A percentile compares a stretch with the other conserved stretches of the same genome.
Evolutionary conservation across 1,140 invertebrate genomes (phyloP).

Genomic region (Danaus plexippus): DNA sequence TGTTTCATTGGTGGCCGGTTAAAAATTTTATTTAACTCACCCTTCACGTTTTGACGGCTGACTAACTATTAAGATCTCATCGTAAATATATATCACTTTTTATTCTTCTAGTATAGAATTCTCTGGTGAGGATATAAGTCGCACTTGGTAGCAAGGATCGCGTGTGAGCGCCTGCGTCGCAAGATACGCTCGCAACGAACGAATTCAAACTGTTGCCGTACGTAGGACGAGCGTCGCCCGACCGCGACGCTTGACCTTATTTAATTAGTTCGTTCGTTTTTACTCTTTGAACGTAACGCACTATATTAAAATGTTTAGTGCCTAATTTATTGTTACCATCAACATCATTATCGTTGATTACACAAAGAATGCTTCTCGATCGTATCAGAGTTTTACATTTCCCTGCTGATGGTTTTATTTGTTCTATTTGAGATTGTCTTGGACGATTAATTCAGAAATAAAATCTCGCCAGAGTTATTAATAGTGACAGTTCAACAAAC

Average conservation of each 20-base stretch:
- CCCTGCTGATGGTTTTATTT: too few relatives aligned
- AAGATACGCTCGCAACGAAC: constrained; percentile 31
- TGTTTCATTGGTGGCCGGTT: too few relatives aligned
- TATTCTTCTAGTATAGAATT: neutral
- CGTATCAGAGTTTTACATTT: too few relatives aligned
- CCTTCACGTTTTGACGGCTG: too few relatives aligned
- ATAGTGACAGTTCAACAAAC: too few relatives aligned
- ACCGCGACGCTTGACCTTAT: constrained; percentile 67
- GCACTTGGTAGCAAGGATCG: constrained; percentile 10
- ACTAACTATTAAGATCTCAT: too few relatives aligned
- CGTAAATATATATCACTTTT: too few relatives aligned
- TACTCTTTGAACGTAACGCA: constrained; percentile 63
- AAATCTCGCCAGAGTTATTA: too few relatives aligned
- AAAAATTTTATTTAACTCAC: too few relatives aligned
- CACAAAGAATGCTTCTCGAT: constrained; percentile 10
- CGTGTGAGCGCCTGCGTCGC: constrained; percentile 21
- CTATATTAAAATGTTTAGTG: constrained; percentile 62
- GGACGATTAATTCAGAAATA: too few relatives aligned
- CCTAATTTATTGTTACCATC: constrained; percentile 62
- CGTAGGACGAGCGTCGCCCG: constrained; percentile 43
- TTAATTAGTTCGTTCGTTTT: constrained; percentile 71
- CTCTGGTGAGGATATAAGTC: constrained; percentile 2
- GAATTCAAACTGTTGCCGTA: constrained; percentile 42
- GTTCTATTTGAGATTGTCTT: too few relatives aligned
- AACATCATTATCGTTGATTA: constrained; percentile 30